These are phyloP conservation scores for Sitta europaea DNA, from an alignment of 2,113 vertebrate species.

Conservation along the genomic window DNA sequence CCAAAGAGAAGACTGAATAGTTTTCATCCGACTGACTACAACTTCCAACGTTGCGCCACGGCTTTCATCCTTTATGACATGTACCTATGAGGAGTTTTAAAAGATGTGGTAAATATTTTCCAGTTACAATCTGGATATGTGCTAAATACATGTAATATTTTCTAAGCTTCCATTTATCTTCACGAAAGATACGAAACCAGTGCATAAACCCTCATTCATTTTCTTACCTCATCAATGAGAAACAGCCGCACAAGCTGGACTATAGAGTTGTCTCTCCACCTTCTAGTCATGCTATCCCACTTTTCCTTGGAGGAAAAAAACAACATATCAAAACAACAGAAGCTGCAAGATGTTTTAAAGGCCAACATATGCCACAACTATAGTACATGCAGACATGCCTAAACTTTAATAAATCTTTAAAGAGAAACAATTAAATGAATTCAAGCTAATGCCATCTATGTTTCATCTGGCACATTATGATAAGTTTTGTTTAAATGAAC, in stretches of 20 bases:
- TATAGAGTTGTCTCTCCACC: constrained; percentile 91
- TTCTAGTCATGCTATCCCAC: constrained; percentile 99
- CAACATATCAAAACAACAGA: neutral
- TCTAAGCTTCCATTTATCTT: neutral
- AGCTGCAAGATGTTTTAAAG: neutral
- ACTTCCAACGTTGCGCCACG: constrained; percentile 95
- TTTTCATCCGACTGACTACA: constrained; percentile 97
- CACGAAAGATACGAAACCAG: neutral
- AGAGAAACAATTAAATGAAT: neutral
- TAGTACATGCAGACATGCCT: neutral
- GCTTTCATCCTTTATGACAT: constrained; percentile 89
- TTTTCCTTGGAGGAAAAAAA: constrained; percentile 82
- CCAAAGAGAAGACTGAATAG: constrained; percentile 77
- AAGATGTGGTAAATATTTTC: neutral
- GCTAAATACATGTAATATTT: neutral
- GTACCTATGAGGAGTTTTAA: constrained; percentile 76
- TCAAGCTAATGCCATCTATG: neutral
- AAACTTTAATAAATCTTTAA: neutral
- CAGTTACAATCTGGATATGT: neutral
- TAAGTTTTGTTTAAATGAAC: neutral
- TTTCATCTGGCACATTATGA: neutral
- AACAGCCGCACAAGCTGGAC: constrained; percentile 90
- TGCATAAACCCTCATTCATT: neutral
- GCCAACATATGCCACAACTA: neutral
- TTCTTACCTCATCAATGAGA: constrained; percentile 92